phyloP scores from a whole-genome alignment of 2,888 invertebrate species.

The Drosophila stalkeri region DNA sequence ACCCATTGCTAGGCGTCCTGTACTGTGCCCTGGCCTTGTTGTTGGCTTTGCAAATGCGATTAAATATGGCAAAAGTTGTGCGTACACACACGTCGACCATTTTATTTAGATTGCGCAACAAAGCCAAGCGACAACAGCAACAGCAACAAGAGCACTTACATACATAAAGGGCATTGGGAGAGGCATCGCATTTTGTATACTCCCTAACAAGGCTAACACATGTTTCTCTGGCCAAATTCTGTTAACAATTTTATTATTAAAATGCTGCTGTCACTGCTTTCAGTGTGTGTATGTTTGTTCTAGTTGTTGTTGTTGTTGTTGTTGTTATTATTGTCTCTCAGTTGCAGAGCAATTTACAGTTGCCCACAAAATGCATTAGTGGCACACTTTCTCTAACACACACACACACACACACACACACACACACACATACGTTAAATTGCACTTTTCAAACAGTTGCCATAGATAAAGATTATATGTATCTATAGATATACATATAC shows the following conservation, averaged over 20 bases:
- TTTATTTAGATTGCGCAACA: slow-evolving; percentile 80
- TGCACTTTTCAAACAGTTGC: slow-evolving; percentile 35
- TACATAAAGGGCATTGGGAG: slow-evolving; percentile 54
- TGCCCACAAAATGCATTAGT: slow-evolving; percentile 78
- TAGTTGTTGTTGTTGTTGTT: not conserved
- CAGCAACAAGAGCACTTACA: slow-evolving; percentile 28
- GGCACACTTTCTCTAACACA: slow-evolving; percentile 27
- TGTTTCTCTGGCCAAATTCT: slow-evolving; percentile 77
- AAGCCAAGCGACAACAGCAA: slow-evolving; percentile 53
- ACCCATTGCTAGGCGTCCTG: not conserved
- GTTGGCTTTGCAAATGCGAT: slow-evolving; percentile 74
- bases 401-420: not conserved
- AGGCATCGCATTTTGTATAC: slow-evolving; percentile 48
- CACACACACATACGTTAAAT: slow-evolving; percentile 21
- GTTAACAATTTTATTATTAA: slow-evolving; percentile 83
- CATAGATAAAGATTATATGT: slow-evolving; percentile 22
- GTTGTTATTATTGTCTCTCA: slow-evolving; percentile 18
- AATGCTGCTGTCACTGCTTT: slow-evolving; percentile 58
- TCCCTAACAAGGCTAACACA: slow-evolving; percentile 77
- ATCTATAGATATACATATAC: not conserved
- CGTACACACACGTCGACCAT: slow-evolving; percentile 79
- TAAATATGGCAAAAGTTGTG: slow-evolving; percentile 82
- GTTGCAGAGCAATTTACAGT: slow-evolving; percentile 59
- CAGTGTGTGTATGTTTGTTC: not conserved
- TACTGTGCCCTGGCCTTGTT: slow-evolving; percentile 5